Evolutionary conservation across 2,888 invertebrate species (phyloP), one percentile per base, ranked within the genome.

Genomic region (Amphiduros pacificus): DNA sequence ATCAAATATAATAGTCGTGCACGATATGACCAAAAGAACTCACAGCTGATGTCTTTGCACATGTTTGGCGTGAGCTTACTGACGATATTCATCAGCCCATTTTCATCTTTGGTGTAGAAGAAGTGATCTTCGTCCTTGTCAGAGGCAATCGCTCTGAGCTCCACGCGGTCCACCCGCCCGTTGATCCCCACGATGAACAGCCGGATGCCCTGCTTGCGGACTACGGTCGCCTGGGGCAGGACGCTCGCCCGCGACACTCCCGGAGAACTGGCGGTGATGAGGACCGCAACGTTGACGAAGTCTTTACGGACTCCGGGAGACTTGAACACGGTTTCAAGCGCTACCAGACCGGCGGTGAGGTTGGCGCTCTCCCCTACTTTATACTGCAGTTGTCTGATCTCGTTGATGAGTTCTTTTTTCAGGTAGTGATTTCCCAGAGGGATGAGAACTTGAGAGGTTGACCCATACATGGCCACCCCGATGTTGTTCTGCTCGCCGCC

Each of bases 251-350:
- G 4, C 24, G 20, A 24, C 24, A 51, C 27, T 9, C 26, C 48
- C 32, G 59, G 59, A 40, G 36, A 29, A 60, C 73, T 71, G 57
- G 72, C 73, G 14, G 75, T 73, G 20, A 78, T 52, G n/a, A 77
- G 56, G 24, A 78, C 66, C 4, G 75, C 65, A 52, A 74, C 73
- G 64, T 77, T 73, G 0, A 75, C 74, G 4, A 70, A 73, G 17
- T 68, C 55, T 2, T 41, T 40, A 49, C 73, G 62, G 50, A 71
- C 74, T 1, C 74, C 73, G 1, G 56, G 31, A 11, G 1, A 2
- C 17, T 67, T 65, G 36, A 77, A 65, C 41, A 77, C 64, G n/a
- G 70, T 64, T 24, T 71, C 65, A 9, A 74, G 73, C 28, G 73
- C 67, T 29, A 70, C 64, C 22, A 77, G 64, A n/a, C 73, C 77